Base-by-base conservation (phyloP, 1,140 invertebrate genomes). In the Bombus sibiricus region DNA sequence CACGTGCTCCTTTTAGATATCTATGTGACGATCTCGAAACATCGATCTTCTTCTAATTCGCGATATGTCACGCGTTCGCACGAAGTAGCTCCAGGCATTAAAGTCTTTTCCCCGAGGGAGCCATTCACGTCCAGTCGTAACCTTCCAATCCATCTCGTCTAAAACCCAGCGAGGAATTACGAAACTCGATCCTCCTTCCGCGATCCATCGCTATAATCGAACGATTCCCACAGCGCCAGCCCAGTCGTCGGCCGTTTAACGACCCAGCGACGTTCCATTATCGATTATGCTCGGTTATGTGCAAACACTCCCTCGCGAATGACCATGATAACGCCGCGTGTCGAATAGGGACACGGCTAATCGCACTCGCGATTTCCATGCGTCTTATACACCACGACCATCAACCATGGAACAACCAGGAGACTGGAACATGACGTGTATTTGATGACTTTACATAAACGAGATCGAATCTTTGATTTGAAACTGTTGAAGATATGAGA, bases 241-340 rank as follows among this genome's bases (percentile, higher is more conserved):
- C n/a, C 8, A 12, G n/a, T 66, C n/a, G 69, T 32, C 43, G 59
- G 37, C 32, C 81, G 64, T 77, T 78, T 39, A 78, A 41, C 82
- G 82, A 57, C 22, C 15, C 39, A n/a, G n/a, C 28, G 75, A 62
- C 59, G 75, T 84, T 62, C 64, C 25, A 85, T 85, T 89, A 88
- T 88, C 86, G 86, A 89, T 89, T 88, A 85, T 73, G 75, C 59
- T 81, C 88, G 88, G 39, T 57, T 62, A 74, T 75, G 69, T 47
- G 57, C 72, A 77, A 76, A 66, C n/a, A 74, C 77, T 62, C 75
- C 83, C 43, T 73, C 77, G 71, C 68, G 41, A 57, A 73, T 72
- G 73, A 84, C 37, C 66, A 75, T 47, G 72, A 74, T 79, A 82
- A 79, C 81, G 68, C 62, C 39, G 39, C 37, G 79, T 37, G 39